phyloP scores from a whole-genome alignment of 2,113 vertebrate genomes.

The Apus apus region DNA sequence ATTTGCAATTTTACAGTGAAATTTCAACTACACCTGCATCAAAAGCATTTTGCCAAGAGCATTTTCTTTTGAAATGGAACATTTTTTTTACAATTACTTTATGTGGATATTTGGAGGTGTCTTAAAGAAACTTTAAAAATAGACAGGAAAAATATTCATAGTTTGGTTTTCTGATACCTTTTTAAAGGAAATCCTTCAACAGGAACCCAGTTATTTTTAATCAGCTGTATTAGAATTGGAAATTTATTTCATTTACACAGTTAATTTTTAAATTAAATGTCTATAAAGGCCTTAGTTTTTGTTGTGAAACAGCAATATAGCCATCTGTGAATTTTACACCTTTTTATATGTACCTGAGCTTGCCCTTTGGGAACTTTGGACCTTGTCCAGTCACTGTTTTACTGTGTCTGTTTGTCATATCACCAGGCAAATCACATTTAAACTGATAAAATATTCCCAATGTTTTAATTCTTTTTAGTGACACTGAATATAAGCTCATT shows the following conservation, averaged over 20 bases:
- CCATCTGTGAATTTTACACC: not conserved
- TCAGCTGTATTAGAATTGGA: not conserved
- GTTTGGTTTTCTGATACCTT: not conserved
- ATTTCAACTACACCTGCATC: not conserved
- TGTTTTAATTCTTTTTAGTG: conserved; percentile 37
- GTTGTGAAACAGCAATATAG: not conserved
- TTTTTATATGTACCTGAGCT: not conserved
- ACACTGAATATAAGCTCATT: conserved; percentile 13
- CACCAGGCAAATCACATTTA: conserved; percentile 28
- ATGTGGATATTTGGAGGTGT: accelerated
- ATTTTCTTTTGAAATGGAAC: not conserved
- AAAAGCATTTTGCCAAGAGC: not conserved
- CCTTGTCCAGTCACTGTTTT: not conserved
- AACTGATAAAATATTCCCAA: conserved; percentile 15
- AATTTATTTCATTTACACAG: not conserved
- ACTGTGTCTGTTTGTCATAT: not conserved
- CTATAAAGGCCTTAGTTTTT: not conserved
- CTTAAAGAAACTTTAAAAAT: not conserved
- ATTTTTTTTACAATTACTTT: not conserved
- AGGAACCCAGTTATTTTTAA: not conserved
- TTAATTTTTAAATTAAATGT: not conserved
- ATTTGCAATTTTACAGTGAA: not conserved
- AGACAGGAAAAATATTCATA: accelerated
- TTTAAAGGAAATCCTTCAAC: not conserved
- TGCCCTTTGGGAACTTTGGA: not conserved